phyloP scores from a whole-genome alignment of 2,797 vertebrate genomes.

The Gobio occitaniae region DNA sequence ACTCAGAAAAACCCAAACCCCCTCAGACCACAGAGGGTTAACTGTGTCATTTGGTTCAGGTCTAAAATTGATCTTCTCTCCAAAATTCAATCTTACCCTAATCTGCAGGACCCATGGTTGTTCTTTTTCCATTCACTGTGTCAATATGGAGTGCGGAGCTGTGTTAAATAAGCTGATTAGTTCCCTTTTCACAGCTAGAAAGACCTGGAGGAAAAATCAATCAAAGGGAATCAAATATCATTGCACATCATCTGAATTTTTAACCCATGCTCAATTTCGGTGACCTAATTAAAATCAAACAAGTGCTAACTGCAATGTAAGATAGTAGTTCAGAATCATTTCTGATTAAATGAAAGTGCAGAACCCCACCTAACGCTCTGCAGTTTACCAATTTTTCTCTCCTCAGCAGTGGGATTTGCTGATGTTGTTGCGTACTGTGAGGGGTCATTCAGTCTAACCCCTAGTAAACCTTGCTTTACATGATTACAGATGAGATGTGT shows the following conservation, averaged over 20 bases:
- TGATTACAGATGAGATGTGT: conserved; percentile 55
- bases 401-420: conserved; percentile 38
- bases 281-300: conserved; percentile 49
- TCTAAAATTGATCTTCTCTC: conserved; percentile 19
- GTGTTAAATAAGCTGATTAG: conserved; percentile 42
- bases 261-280: conserved; percentile 43
- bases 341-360: conserved; percentile 25
- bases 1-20: not conserved
- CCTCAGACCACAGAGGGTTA: not conserved
- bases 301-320: conserved; percentile 22
- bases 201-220: conserved; percentile 51
- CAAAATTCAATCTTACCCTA: conserved; percentile 32
- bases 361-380: not conserved
- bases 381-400: not conserved
- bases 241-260: conserved; percentile 44
- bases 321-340: conserved; percentile 29
- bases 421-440: conserved; percentile 14
- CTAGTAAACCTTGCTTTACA: conserved; percentile 54
- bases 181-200: conserved; percentile 12
- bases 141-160: conserved; percentile 47
- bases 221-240: conserved; percentile 46
- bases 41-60: conserved; percentile 1
- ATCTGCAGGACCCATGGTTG: conserved; percentile 10
- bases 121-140: conserved; percentile 28
- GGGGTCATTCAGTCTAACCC: conserved; percentile 45